Base-by-base conservation (phyloP, 2,888 invertebrate species). In the Melieria omissa region DNA sequence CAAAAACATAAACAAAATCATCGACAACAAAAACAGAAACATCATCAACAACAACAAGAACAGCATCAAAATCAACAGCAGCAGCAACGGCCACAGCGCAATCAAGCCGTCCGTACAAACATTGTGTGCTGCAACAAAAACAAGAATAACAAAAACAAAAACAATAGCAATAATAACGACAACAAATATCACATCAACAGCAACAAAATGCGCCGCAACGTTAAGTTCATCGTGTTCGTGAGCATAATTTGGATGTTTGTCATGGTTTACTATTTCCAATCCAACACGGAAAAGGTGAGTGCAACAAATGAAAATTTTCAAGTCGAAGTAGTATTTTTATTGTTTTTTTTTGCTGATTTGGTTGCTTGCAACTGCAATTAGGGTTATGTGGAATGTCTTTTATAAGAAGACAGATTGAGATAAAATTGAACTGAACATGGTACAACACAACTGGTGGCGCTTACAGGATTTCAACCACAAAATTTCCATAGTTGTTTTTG, bases 191-290 rank as follows among this genome's bases (percentile, higher is more conserved):
- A 49, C 9, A 65, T 45, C 62, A 46, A 58, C 72, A 45, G 52
- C 58, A 52, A 58, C 72, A 83, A 77, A 76, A 87, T 86, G 86
- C 85, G 86, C 68, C 85, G 86, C 76, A 86, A 86, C 78, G 84
- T 86, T 73, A 86, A 86, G 80, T 77, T 86, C 77, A 83, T 87
- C 78, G 86, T 84, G 49, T 86, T 87, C 78, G 86, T 86, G 52
- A 83, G 84, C 81, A 81, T 86, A 79, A 84, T 87, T 72, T 86
- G 86, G 86, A 87, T 86, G 86, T 86, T 86, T 76, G 84, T 85
- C 76, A 85, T 86, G 86, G 85, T 86, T 75, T 86, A 86, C 78
- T 86, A 85, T 78, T 85, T 86, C 75, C 86, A 86, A 78, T 82
- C 86, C 77, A 87, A 82, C 78, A 86, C 84, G 72, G 84, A 84